These are phyloP conservation scores for Hemithea aestivaria DNA, from an alignment of 2,888 invertebrate genomes.

Conservation along the genomic window DNA sequence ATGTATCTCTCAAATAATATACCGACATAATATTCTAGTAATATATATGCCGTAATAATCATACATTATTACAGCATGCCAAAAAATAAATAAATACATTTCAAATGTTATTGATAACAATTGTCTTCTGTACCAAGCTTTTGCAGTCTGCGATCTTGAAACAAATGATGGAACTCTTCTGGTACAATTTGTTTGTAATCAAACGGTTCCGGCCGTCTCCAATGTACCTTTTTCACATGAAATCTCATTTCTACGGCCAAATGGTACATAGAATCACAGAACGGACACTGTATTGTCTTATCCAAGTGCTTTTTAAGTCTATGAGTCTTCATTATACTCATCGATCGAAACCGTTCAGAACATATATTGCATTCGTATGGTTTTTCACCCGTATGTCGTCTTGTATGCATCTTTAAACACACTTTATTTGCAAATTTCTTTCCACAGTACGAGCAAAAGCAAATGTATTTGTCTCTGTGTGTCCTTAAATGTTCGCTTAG, in stretches of 20 bases:
- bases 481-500: slow-evolving; percentile 38
- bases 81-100: no score
- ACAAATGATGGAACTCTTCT: slow-evolving; percentile 34
- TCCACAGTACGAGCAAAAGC: slow-evolving; percentile 34
- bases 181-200: slow-evolving; percentile 38
- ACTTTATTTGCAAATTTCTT: slow-evolving; percentile 45
- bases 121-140: no score
- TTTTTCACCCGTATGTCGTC: slow-evolving; percentile 43
- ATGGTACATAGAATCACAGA: slow-evolving; percentile 44
- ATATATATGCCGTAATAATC: no score
- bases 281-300: slow-evolving; percentile 40
- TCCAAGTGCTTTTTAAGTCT: slow-evolving; percentile 42
- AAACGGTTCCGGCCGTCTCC: slow-evolving; percentile 42
- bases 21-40: no score
- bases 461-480: slow-evolving; percentile 30
- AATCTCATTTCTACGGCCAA: slow-evolving; percentile 43
- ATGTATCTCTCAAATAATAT: no score
- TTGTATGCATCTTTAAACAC: slow-evolving; percentile 43
- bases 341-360: slow-evolving; percentile 42
- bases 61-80: no score
- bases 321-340: slow-evolving; percentile 46
- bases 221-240: slow-evolving; percentile 47
- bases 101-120: no score
- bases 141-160: slow-evolving; percentile 32
- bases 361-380: slow-evolving; percentile 48